Conservation (phyloP, 2,113 vertebrate species). For the Atrichornis clamosus region DNA sequence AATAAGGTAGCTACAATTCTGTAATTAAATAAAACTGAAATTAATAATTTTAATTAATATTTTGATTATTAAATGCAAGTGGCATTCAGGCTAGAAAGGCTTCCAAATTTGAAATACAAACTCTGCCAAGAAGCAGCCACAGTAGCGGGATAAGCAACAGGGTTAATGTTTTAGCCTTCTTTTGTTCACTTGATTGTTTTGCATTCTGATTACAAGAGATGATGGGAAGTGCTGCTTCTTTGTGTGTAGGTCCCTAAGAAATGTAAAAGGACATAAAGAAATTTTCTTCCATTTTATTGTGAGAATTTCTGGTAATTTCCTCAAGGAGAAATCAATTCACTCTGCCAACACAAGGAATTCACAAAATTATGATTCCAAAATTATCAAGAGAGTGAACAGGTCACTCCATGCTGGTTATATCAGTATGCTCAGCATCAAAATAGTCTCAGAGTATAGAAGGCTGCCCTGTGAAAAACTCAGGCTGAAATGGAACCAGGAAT, state of each 20-base stretch:
- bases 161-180: background rate
- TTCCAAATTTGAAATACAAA: background rate
- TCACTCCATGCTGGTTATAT: background rate
- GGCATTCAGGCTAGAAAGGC: background rate
- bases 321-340: background rate
- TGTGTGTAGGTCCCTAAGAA: background rate
- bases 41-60: conserved; percentile 36
- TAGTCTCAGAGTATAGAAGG: background rate
- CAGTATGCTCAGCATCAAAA: background rate
- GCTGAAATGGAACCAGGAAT: background rate
- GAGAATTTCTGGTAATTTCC: background rate
- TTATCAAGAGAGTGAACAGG: background rate
- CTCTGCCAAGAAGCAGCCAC: background rate
- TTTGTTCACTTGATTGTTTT: background rate
- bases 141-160: background rate
- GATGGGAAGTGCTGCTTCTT: background rate
- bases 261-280: background rate
- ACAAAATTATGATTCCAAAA: background rate
- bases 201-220: background rate
- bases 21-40: conserved; percentile 33
- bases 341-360: background rate
- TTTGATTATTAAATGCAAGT: conserved; percentile 20
- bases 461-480: background rate
- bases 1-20: conserved; percentile 13
- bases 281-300: background rate